Base-by-base conservation (phyloP, 2,113 vertebrate genomes). In the Cheilinus undulatus region DNA sequence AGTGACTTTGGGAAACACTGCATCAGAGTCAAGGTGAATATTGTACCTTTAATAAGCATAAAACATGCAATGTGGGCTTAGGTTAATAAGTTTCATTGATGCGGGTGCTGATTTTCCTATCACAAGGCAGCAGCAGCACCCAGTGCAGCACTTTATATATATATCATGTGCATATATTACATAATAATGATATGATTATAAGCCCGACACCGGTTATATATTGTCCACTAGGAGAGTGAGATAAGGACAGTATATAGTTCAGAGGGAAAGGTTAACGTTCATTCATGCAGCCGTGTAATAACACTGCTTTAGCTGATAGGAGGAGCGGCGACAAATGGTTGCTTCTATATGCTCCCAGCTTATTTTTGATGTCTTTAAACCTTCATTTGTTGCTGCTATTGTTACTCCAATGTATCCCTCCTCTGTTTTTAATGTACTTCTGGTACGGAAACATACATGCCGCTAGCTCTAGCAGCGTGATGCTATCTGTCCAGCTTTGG, bases 401-500 rank as follows among this genome's bases (percentile, higher is more conserved):
- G 34, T 51, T 83, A 27, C 69, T 69, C 40, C 38, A 28, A 2
- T 58, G 65, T 54, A n/a, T 0, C 5, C 7, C 5, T 1, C 42
- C 42, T n/a, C 20, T 20, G 7, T n/a, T 20, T n/a, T 8, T n/a
- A 45, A 30, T 15, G n/a, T 1, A 6, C 57, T 57, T 1, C 40
- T 42, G 19, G 15, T 63, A 53, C 83, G 53, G 50, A 15, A 57
- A 59, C 46, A 50, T 42, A 45, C 54, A 38, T 6, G 20, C 76
- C n/a, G 36, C 30, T 63, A 36, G 76, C 67, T 43, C 15, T 32
- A 36, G 86, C 22, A n/a, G 45, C 43, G 65, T 63, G 87, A 89
- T 90, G 83, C 83, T 92, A 90, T 93, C 92, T 89, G 86, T 85
- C 82, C 76, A 40, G 81, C 75, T 56, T 86, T 76, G 82, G 71